Base-by-base conservation (phyloP, 2,888 invertebrate genomes). In the Trichogramma dendrolimi region DNA sequence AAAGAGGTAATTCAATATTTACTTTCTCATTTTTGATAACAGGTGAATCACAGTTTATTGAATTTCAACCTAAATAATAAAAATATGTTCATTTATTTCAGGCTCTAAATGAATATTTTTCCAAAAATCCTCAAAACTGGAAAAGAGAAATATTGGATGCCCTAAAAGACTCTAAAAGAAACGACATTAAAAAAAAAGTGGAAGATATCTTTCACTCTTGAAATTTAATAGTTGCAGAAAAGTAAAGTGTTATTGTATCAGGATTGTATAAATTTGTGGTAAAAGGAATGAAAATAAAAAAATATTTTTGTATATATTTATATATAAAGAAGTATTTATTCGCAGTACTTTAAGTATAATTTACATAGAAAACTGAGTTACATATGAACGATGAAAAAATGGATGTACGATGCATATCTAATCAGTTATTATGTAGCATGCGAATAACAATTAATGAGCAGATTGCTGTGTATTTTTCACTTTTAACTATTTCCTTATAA, bases 111-210 rank as follows among this genome's bases (percentile, higher is more conserved):
- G 67, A 71, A 51, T 75, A 72, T 63, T 68, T 72, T 58, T 64
- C 61, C 0, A 67, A 71, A 42, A 65, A 64, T 42, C 66, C 66
- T 46, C 58, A 63, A 4, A 43, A 62, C 46, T 77, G 78, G 77
- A 71, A 70, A 64, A 42, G 60, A 14, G 67, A 70, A 51, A 70
- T 79, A 40, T 67, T 72, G 51, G 61, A 52, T 11, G 76, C 78
- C 39, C 69, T 79, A 62, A 71, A 72, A 59, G 68, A 68, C 57
- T 71, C 73, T 41, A 70, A 75, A 56, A 67, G 79, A 42, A 70
- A 61, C 65, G 79, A 79, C 70, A 66, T 79, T 4, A 71, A 68
- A 61, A 74, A 78, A 66, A 41, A 66, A 39, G 69, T 74, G 4
- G 65, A 70, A 61, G 62, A 71, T 27, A 54, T 62, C 41, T 47